Percentiles rank a stretch among this genome's conserved stretches.
These are phyloP conservation scores for Pogonognathellus flavescens DNA, from an alignment of 1,140 invertebrate species.

Conservation along the genomic window DNA sequence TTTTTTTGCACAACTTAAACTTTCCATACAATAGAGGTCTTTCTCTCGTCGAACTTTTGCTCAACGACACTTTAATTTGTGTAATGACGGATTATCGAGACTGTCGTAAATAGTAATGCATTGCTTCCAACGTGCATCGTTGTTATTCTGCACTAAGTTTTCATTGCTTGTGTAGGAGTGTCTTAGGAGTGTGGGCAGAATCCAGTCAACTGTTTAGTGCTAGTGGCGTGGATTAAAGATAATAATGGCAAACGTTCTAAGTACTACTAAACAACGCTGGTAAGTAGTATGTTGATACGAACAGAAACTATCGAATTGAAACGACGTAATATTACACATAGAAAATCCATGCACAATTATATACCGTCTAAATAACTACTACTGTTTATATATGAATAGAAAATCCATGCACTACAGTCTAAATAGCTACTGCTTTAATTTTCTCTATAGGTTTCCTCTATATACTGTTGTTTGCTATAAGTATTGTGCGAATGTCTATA, in stretches of 20 bases:
- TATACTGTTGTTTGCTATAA: too few relatives aligned
- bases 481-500: too few relatives aligned
- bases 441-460: too few relatives aligned
- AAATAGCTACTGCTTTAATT: too few relatives aligned
- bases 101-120: conserved; percentile 36
- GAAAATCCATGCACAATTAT: too few relatives aligned
- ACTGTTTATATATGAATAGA: too few relatives aligned
- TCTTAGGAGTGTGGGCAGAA: too few relatives aligned
- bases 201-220: not conserved
- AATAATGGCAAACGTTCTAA: not conserved
- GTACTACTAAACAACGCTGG: not conserved
- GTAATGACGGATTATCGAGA: conserved; percentile 44
- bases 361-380: too few relatives aligned
- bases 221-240: not conserved
- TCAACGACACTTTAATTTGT: conserved; percentile 44
- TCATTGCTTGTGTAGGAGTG: not conserved
- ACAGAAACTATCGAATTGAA: too few relatives aligned
- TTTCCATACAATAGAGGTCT: not conserved
- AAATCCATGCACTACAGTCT: too few relatives aligned
- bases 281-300: not conserved
- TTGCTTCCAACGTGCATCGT: not conserved
- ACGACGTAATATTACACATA: too few relatives aligned
- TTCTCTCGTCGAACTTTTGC: not conserved
- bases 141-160: not conserved
- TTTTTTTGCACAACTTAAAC: conserved; percentile 5